These are phyloP conservation scores for Caerostris darwini DNA, from an alignment of 1,140 invertebrate species.

Conservation along the genomic window DNA sequence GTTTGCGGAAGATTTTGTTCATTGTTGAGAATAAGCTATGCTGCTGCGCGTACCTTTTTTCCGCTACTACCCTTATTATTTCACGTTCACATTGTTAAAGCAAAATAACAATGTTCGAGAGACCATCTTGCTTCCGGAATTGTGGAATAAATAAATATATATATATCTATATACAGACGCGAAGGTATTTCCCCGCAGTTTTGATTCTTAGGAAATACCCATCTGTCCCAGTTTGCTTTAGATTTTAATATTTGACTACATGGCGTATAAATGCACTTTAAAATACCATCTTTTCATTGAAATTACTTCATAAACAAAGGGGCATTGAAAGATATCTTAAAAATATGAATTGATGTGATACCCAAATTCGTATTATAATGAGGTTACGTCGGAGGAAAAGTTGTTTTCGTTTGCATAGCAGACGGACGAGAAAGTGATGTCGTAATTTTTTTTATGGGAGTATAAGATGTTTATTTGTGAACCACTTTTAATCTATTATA, in stretches of 20 bases:
- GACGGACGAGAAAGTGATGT: too few species aligned
- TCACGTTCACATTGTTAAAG: constrained; percentile 63
- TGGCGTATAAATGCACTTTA: neutral
- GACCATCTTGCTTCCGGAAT: neutral
- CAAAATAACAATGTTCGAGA: constrained; percentile 42
- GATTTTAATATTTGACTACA: neutral
- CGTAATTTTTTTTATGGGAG: too few species aligned
- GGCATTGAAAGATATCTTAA: neutral
- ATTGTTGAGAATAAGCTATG: constrained; percentile 44
- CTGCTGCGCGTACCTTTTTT: constrained; percentile 16
- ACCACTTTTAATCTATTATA: too few species aligned
- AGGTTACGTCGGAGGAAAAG: neutral
- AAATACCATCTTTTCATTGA: neutral
- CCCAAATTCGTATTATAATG: neutral
- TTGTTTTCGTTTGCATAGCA: too few species aligned
- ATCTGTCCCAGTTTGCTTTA: constrained; percentile 11
- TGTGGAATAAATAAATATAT: constrained; percentile 45
- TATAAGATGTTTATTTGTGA: too few species aligned
- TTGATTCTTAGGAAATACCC: neutral
- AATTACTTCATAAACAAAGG: neutral
- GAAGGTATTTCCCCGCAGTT: neutral
- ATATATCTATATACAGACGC: neutral
- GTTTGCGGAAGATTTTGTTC: constrained; percentile 52
- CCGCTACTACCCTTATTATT: constrained; percentile 39
- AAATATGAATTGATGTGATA: neutral